Conservation (phyloP, 2,113 vertebrate species). For the Rhombomys opimus region DNA sequence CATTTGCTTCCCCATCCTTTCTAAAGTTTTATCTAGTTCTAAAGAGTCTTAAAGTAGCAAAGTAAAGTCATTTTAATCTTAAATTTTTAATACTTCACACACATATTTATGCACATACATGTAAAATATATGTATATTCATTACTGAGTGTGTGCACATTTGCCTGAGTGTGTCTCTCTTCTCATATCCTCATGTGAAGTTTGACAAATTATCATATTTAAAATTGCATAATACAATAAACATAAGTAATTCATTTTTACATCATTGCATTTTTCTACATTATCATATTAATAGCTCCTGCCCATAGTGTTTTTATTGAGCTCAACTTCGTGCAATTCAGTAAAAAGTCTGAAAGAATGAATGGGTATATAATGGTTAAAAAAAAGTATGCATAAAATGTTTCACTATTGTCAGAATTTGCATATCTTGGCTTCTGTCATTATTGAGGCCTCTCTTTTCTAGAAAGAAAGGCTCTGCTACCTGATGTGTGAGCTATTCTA, state of each 20-base stretch:
- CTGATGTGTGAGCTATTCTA: background rate
- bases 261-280: background rate
- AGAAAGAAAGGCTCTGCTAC: background rate
- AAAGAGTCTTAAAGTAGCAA: background rate
- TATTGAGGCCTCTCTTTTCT: background rate
- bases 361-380: background rate
- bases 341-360: constrained; percentile 13
- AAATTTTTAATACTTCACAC: constrained; percentile 12
- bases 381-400: background rate
- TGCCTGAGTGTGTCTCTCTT: background rate
- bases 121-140: background rate
- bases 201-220: background rate
- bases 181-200: background rate
- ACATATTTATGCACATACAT: background rate
- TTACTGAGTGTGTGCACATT: background rate
- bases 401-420: background rate
- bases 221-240: background rate
- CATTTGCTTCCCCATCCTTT: background rate
- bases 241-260: background rate
- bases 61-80: background rate
- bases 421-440: background rate
- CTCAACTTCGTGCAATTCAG: constrained; percentile 31
- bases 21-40: background rate
- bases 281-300: constrained; percentile 9
- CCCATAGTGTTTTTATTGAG: background rate